Percentiles rank a stretch among this genome's conserved stretches.
phyloP scores from a whole-genome alignment of 2,888 invertebrate genomes.

The Sesia apiformis region DNA sequence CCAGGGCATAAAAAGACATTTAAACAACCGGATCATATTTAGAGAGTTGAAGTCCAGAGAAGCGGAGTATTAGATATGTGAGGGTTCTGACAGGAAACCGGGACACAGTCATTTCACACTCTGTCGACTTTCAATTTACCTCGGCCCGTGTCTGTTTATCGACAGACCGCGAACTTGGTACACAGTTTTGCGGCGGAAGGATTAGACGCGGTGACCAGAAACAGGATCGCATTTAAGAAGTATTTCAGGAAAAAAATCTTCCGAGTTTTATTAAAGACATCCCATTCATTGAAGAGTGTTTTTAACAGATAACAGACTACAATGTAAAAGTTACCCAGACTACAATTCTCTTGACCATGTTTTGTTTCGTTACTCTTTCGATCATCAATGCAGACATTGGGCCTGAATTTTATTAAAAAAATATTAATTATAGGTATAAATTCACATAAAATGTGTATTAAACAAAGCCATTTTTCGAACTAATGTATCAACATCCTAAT shows the following conservation, averaged over 20 bases:
- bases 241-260: not conserved
- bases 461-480: too few relatives aligned
- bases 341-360: too few relatives aligned
- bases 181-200: not conserved
- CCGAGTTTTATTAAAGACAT: not conserved
- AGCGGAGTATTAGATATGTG: slow-evolving; percentile 33
- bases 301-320: too few relatives aligned
- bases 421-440: too few relatives aligned
- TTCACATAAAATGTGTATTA: too few relatives aligned
- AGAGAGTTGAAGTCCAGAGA: slow-evolving; percentile 34
- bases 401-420: too few relatives aligned
- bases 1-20: slow-evolving; percentile 15
- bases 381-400: too few relatives aligned
- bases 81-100: slow-evolving; percentile 52
- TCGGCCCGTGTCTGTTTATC: slow-evolving; percentile 55
- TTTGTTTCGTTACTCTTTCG: too few relatives aligned
- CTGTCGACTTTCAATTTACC: slow-evolving; percentile 66
- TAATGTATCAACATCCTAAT: too few relatives aligned
- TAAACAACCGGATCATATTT: slow-evolving; percentile 16
- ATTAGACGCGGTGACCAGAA: not conserved
- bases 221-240: not conserved
- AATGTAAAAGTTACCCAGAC: too few relatives aligned
- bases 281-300: too few relatives aligned
- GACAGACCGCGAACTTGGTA: slow-evolving; percentile 26
- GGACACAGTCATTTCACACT: slow-evolving; percentile 65